Evolutionary conservation across 2,888 invertebrate species (phyloP), one percentile per base, ranked within the genome.

Genomic region (Polietes domitor): DNA sequence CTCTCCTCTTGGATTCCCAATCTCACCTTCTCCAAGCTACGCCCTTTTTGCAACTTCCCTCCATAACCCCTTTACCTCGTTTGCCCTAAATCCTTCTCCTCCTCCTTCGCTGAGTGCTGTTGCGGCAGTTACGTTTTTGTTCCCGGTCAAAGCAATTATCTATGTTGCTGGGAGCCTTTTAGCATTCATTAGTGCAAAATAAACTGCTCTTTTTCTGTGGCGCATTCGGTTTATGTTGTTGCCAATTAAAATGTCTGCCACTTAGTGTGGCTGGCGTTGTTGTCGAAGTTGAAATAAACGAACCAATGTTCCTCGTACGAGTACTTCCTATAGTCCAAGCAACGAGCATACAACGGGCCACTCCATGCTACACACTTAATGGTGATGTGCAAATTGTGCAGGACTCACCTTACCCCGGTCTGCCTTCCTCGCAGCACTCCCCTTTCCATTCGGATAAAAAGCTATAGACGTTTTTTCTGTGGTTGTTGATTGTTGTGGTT

Each of bases 131-230:
- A 65, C 47, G 19, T 81, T 87, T 86, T 89, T 88, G 89, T 89
- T 88, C 88, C 88, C 89, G 89, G 90, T 90, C 89, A 90, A 68
- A 81, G 72, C 84, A 84, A 81, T 81, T 84, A 81, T 81, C 76
- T 84, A 81, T 81, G 50, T 77, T 53, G 65, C 80, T 84, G 75
- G 50, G 73, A 81, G 84, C 78, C 78, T 81, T 84, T 90, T 90
- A 90, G 89, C 89, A 90, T 90, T 90, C 90, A 90, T 90, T 90
- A 90, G 90, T 90, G 89, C 89, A 90, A 90, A 89, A 89, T 68
- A 89, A 90, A 90, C 71, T 90, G 90, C 90, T 89, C 90, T 89
- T 89, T 90, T 90, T 55, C 71, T 68, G 37, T 41, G 68, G 68
- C n/a, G n/a, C 21, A 68, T 68, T 68, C 68, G 10, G 15, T 68